These are phyloP conservation scores for Heliconius erato DNA, from an alignment of 2,888 invertebrate genomes.

Conservation along the genomic window DNA sequence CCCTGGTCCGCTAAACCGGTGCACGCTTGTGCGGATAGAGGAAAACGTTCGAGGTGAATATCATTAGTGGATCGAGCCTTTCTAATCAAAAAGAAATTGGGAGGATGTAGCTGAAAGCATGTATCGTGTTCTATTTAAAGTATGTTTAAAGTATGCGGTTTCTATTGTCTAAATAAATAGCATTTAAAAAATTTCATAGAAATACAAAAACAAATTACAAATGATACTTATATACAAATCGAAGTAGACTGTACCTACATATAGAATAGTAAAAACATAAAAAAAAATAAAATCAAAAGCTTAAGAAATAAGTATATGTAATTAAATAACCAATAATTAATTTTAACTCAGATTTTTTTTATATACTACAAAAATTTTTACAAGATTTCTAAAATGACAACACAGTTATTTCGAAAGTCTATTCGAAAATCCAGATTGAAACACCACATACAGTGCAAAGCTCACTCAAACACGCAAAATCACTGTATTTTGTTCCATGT, in stretches of 20 bases:
- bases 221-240: no score
- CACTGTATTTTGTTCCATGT: slow-evolving; percentile 32
- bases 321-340: no score
- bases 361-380: no score
- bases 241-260: no score
- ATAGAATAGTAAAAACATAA: no score
- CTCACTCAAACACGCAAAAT: slow-evolving; percentile 2
- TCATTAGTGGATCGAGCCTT: slow-evolving; percentile 73
- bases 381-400: not conserved
- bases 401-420: not conserved
- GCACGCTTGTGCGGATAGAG: slow-evolving; percentile 76
- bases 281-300: no score
- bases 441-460: not conserved
- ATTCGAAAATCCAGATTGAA: not conserved
- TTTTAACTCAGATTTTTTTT: no score
- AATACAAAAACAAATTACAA: no score
- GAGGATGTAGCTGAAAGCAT: not conserved
- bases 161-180: not conserved
- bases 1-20: slow-evolving; percentile 76
- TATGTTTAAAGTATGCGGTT: not conserved
- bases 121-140: not conserved
- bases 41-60: slow-evolving; percentile 84
- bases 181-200: not conserved
- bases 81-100: slow-evolving; percentile 29
- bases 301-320: no score